Evolutionary conservation across 2,797 vertebrate genomes (phyloP).

Genomic region (Staurois parvus): DNA sequence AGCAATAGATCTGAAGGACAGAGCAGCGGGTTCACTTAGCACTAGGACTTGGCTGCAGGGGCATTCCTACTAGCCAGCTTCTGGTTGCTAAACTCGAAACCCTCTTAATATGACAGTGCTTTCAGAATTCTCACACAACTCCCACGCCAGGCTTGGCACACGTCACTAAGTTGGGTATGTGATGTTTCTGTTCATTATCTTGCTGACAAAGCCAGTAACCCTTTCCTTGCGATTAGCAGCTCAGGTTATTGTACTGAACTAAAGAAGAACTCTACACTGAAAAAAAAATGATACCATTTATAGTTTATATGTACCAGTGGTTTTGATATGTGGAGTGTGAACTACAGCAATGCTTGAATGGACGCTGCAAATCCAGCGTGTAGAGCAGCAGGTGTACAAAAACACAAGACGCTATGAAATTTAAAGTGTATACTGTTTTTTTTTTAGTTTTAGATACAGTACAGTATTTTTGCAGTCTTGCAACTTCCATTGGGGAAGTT

Average conservation of each 20-base stretch:
- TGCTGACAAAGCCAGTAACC: neutral
- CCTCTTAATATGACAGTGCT: neutral
- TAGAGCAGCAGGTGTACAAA: too few species aligned
- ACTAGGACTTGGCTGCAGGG: neutral
- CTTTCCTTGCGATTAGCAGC: neutral
- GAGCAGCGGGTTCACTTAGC: neutral
- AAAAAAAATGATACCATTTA: too few species aligned
- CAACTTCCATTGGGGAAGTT: too few species aligned
- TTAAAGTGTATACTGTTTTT: too few species aligned
- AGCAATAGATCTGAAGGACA: neutral
- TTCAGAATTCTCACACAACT: slow-evolving; percentile 1
- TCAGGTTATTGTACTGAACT: neutral
- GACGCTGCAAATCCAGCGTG: too few species aligned
- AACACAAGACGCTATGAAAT: too few species aligned
- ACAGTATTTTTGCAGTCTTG: too few species aligned
- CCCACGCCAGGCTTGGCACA: neutral
- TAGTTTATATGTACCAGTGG: too few species aligned
- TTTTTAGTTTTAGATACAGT: too few species aligned
- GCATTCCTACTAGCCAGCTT: neutral
- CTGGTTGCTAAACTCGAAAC: neutral
- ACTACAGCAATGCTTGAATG: too few species aligned
- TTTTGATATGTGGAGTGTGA: too few species aligned
- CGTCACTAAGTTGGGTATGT: neutral
- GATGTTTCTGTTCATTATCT: neutral
- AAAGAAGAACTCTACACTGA: too few species aligned